phyloP scores from a whole-genome alignment of 1,140 invertebrate genomes.

The Drosophila truncata region DNA sequence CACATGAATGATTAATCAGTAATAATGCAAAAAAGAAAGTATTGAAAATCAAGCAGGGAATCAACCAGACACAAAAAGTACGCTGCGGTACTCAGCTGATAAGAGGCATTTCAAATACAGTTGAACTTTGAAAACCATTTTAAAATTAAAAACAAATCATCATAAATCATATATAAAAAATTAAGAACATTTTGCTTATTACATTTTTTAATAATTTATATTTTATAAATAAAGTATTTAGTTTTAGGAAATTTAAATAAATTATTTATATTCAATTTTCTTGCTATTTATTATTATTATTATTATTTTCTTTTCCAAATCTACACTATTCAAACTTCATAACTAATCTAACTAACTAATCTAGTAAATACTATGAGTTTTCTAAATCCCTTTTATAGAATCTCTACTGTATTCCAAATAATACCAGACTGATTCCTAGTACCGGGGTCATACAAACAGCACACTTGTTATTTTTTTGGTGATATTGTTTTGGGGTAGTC shows the following conservation, averaged over 20 bases:
- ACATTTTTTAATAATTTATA: no score
- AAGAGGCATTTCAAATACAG: slow-evolving; percentile 22
- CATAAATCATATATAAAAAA: no score
- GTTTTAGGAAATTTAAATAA: no score
- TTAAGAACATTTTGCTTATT: no score
- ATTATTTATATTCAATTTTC: no score
- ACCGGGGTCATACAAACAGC: slow-evolving; percentile 28
- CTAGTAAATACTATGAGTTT: no score
- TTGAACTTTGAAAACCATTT: slow-evolving; percentile 4
- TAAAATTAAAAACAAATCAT: not conserved
- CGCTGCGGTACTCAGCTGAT: slow-evolving; percentile 36
- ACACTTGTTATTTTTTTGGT: slow-evolving; percentile 31
- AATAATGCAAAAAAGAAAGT: slow-evolving; percentile 63
- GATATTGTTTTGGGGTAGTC: slow-evolving; percentile 49
- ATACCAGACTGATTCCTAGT: slow-evolving; percentile 15
- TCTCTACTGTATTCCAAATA: not conserved
- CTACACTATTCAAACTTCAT: no score
- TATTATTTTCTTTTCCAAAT: no score
- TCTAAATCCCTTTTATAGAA: not conserved
- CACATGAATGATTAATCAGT: slow-evolving; percentile 52
- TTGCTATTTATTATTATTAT: no score
- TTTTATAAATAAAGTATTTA: no score
- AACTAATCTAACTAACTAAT: no score
- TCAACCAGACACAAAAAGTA: slow-evolving; percentile 31
- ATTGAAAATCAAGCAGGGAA: slow-evolving; percentile 23